Percentiles rank a stretch among this genome's conserved stretches.
Evolutionary conservation across 2,797 vertebrate genomes (phyloP).

Genomic region (Euphonia xanthogaster): DNA sequence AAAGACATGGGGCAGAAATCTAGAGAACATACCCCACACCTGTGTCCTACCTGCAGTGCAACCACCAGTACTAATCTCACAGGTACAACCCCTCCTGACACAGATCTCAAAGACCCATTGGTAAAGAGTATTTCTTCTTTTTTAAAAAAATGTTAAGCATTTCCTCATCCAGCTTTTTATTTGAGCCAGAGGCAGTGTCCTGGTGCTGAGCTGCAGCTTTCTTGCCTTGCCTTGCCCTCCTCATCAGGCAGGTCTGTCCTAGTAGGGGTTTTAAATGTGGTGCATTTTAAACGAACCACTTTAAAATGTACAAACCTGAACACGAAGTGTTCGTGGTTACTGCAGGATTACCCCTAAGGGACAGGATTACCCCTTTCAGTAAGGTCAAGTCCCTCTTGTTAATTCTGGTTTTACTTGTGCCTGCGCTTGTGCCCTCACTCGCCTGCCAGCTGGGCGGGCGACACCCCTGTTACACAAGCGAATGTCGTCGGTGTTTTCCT

Average conservation of each 20-base stretch:
- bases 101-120: not conserved
- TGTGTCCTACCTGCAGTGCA: not conserved
- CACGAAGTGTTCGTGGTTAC: accelerated
- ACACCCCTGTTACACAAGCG: not conserved
- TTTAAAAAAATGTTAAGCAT: not conserved
- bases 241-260: not conserved
- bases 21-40: not conserved
- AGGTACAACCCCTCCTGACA: not conserved
- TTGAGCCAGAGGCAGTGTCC: not conserved
- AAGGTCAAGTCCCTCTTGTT: not conserved
- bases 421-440: not conserved
- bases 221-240: not conserved
- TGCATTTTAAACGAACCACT: not conserved
- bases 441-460: not conserved
- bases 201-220: not conserved
- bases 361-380: not conserved
- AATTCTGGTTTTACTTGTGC: not conserved
- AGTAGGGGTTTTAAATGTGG: not conserved
- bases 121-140: not conserved
- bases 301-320: not conserved
- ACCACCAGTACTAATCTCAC: not conserved
- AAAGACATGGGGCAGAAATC: not conserved
- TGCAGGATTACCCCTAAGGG: not conserved
- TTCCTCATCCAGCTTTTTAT: not conserved
- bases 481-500: not conserved